A percentile compares a stretch with the other conserved stretches of the same genome.
Evolutionary conservation across 2,888 invertebrate genomes (phyloP).

Genomic region (Athalia rosae): DNA sequence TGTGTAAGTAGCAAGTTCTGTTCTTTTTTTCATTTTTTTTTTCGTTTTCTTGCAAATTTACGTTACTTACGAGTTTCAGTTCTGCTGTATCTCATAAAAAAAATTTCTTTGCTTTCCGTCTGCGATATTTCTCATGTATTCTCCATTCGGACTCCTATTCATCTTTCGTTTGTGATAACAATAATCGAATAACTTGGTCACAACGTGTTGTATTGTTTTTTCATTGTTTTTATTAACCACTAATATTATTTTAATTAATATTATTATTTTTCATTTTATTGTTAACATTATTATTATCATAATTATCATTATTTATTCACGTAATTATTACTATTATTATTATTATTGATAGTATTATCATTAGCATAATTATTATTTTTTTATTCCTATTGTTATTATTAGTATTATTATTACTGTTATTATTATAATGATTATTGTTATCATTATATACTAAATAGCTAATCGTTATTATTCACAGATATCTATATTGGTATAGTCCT

Average conservation of each 20-base stretch:
- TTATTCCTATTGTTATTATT: too few species aligned
- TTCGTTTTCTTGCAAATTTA: conserved; percentile 32
- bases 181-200: not conserved
- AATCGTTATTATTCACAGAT: conserved; percentile 46
- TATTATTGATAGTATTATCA: too few species aligned
- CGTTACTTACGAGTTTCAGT: conserved; percentile 50
- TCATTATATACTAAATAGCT: conserved; percentile 49
- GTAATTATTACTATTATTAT: too few species aligned
- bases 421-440: conserved; percentile 26
- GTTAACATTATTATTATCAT: not conserved
- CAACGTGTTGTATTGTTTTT: not conserved
- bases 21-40: not conserved
- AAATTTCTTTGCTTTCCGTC: conserved; percentile 13
- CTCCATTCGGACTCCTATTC: too few species aligned
- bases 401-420: conserved; percentile 46
- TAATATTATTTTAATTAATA: too few species aligned
- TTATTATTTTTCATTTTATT: conserved; percentile 44
- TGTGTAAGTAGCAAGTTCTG: conserved; percentile 30
- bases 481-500: conserved; percentile 2
- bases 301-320: too few species aligned
- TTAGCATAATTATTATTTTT: too few species aligned
- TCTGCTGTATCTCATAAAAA: conserved; percentile 55
- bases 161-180: too few species aligned
- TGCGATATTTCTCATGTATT: conserved; percentile 6
- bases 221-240: too few species aligned